Base-by-base conservation (phyloP, 2,797 vertebrate species). In the Pelochelys cantorii region DNA sequence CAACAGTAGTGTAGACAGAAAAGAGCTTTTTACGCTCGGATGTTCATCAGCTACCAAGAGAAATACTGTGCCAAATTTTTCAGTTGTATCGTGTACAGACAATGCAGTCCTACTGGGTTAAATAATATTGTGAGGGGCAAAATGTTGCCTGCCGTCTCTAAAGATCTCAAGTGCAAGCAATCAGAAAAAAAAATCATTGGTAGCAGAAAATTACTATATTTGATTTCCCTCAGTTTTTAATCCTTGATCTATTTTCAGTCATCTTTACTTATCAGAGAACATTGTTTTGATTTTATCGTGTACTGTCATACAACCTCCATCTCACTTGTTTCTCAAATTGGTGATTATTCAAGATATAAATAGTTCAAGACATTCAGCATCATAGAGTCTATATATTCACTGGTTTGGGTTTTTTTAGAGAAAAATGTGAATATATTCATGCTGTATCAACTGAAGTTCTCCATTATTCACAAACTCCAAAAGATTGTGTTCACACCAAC, bases 151-250 rank as follows among this genome's bases (percentile, higher is more conserved):
- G 20, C 34, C 65, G 17, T 86, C 60, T 92, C 71, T 25, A 52
- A 89, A 90, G n/a, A 31, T 14, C 5, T 5, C 75, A 91, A 90
- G 52, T 85, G 78, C 54, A 80, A 88, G 53, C 2, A 31, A 13
- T 2, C 71, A 81, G 71, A 8, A 48, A 48, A 48, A 77, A 56
- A 93, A 93, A 20, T 22, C 56, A 20, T 53, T n/a, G 1, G 3
- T 6, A 81, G 78, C 3, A 71, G 77, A 91, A 79, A 86, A 79
- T 77, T 86, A 23, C 74, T 74, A 0, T 80, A 27, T 31, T 8
- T 34, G 75, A 59, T 84, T 95, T 68, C 23, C 22, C 5, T 83
- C 78, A 54, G 65, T 54, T 82, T 94, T 94, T 93, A 88, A 86
- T 81, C 3, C 0, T 14, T 11, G 9, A 59, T 15, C 79, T 31